Evolutionary conservation across 1,140 invertebrate genomes (phyloP), one percentile per base, ranked within the genome.

Genomic region (Anastatus disparis): DNA sequence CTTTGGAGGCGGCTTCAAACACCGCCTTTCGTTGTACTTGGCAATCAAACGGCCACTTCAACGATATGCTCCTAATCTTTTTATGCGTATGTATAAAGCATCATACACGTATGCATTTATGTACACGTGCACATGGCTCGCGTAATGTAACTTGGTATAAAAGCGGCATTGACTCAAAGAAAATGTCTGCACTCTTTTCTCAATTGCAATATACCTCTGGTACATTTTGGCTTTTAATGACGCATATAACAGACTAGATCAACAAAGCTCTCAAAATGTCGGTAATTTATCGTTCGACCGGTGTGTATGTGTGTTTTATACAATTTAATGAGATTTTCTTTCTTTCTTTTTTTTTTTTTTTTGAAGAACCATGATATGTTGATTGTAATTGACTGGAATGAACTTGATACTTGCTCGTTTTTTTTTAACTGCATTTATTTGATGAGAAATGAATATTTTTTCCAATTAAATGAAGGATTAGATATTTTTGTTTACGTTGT

Each of bases 1-100:
- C 80, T n/a, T n/a, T 73, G 78, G 76, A 83, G 81, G 80, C 81
- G 80, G 80, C 80, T 78, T 79, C 71, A 78, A n/a, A 82, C 75
- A 76, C 81, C 81, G 80, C 81, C 81, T 81, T 79, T 76, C 59
- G 50, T 24, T 20, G 38, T 29, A 31, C n/a, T n/a, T n/a, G n/a
- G n/a, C n/a, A n/a, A n/a, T n/a, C n/a, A n/a, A n/a, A n/a, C n/a
- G n/a, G n/a, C n/a, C n/a, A n/a, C n/a, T n/a, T n/a, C n/a, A n/a
- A n/a, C n/a, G n/a, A n/a, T n/a, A n/a, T n/a, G n/a, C n/a, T n/a
- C n/a, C n/a, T 63, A 48, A 50, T 50, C 46, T 50, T n/a, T 35
- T 13, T n/a, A 0, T 15, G 22, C 15, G 17, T 2, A 65, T 64
- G 65, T 44, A 63, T 9, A n/a, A 6, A n/a, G 44, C 75, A 71